Evolutionary conservation across 2,113 vertebrate species (phyloP).

Genomic region (Rattus rattus): DNA sequence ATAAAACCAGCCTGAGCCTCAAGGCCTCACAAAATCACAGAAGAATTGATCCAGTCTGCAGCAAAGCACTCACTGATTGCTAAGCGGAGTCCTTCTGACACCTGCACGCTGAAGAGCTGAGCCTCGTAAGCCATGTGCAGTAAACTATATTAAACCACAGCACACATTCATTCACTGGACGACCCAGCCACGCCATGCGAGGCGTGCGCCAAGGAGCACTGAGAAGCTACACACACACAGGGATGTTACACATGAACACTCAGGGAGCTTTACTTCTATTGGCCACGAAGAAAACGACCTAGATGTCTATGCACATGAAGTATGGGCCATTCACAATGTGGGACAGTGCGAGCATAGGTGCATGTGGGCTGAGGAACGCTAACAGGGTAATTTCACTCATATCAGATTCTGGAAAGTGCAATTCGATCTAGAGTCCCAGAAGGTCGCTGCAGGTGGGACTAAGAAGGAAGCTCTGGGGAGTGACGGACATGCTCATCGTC

Average conservation of each 20-base stretch:
- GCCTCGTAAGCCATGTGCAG: no score
- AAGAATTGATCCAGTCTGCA: background rate
- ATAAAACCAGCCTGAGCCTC: background rate
- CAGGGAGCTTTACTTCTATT: background rate
- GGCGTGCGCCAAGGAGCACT: background rate
- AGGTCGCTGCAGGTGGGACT: background rate
- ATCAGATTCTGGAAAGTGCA: background rate
- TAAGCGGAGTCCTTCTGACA: background rate
- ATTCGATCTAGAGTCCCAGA: background rate
- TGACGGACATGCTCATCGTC: background rate
- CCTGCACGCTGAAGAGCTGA: background rate
- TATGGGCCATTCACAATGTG: fast-evolving
- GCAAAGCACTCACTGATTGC: background rate
- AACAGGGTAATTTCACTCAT: background rate
- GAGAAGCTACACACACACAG: background rate
- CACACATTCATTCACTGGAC: background rate
- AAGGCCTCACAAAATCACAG: background rate
- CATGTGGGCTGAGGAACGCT: background rate
- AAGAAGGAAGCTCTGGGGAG: background rate
- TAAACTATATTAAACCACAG: background rate
- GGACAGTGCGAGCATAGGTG: background rate
- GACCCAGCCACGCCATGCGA: background rate
- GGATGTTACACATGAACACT: background rate
- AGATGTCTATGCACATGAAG: background rate
- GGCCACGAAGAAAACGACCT: background rate